A percentile compares a stretch with the other conserved stretches of the same genome.
Conservation (phyloP, 2,888 invertebrate genomes). For the Stenotaenia linearis region DNA sequence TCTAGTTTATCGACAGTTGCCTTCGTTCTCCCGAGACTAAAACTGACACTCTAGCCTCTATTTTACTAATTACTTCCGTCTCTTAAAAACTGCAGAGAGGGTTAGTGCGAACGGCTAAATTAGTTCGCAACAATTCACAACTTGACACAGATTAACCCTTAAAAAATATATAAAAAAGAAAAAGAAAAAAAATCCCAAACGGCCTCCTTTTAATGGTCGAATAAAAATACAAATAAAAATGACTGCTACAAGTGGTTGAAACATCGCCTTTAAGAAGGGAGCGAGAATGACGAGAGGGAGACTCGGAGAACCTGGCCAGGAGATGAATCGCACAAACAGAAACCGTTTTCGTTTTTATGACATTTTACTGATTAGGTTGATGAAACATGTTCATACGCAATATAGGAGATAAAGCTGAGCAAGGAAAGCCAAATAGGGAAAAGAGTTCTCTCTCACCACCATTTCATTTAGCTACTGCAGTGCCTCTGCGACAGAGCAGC, state of each 20-base stretch:
- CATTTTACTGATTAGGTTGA: constrained; percentile 20
- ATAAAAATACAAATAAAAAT: not conserved
- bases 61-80: constrained; percentile 24
- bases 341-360: constrained; percentile 13
- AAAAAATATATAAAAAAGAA: not conserved
- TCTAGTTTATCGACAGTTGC: constrained; percentile 21
- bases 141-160: constrained; percentile 5
- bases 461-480: constrained; percentile 29
- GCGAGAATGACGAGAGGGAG: not conserved
- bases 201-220: not conserved
- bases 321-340: constrained; percentile 3
- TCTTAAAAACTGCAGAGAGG: not conserved
- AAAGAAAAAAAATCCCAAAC: not conserved
- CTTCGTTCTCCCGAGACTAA: constrained; percentile 6
- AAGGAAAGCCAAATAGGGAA: not conserved
- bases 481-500: constrained; percentile 24
- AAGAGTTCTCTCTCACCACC: not conserved
- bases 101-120: not conserved
- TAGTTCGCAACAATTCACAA: constrained; percentile 10
- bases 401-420: constrained; percentile 5
- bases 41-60: constrained; percentile 20
- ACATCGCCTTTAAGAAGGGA: constrained; percentile 7
- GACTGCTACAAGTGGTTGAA: not conserved
- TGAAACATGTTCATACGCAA: constrained; percentile 26
- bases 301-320: no score